phyloP scores from a whole-genome alignment of 2,113 vertebrate species.

The Pterocles orientalis region DNA sequence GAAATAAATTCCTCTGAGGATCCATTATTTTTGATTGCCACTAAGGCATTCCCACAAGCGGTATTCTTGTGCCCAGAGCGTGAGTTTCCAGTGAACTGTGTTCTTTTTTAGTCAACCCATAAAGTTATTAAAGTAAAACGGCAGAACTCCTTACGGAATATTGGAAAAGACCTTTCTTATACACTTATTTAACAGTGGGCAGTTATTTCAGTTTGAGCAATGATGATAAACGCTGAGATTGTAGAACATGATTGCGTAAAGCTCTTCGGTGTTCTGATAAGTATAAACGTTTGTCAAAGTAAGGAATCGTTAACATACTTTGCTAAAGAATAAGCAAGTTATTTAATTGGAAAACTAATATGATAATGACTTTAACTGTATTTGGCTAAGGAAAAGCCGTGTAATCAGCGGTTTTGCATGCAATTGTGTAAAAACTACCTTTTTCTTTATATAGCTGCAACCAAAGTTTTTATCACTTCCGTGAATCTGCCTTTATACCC shows the following conservation, averaged over 20 bases:
- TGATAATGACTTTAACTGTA: background rate
- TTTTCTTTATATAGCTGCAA: background rate
- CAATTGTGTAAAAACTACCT: background rate
- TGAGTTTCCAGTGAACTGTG: background rate
- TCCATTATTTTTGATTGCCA: fast-evolving
- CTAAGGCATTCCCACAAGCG: background rate
- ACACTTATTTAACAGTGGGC: fast-evolving
- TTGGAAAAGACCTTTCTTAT: background rate
- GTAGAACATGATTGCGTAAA: background rate
- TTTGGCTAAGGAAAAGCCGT: background rate
- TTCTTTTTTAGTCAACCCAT: background rate
- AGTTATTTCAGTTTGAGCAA: background rate
- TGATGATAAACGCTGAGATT: background rate
- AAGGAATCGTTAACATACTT: background rate
- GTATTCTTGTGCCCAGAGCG: background rate
- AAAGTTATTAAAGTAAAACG: background rate
- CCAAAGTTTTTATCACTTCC: background rate
- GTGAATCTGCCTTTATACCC: background rate
- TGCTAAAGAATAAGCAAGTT: background rate
- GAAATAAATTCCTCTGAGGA: background rate
- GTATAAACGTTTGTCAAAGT: background rate
- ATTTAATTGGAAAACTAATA: background rate
- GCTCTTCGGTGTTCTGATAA: background rate
- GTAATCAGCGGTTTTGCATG: background rate
- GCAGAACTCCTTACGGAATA: background rate